Conservation (phyloP, 2,888 invertebrate species). For the Sialis lutaria region DNA sequence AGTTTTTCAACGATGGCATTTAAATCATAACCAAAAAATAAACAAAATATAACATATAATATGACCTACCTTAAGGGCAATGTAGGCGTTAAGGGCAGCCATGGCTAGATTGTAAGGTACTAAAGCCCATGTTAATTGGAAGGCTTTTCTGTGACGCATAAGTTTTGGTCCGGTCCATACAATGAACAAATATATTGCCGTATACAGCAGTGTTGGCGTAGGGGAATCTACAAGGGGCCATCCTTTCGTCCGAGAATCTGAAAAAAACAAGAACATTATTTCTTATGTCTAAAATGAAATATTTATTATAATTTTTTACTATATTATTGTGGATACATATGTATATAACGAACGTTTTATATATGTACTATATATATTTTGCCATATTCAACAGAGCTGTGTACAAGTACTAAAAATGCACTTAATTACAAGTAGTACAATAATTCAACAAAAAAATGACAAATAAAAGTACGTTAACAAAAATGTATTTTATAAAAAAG, state of each 20-base stretch:
- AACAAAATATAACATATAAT: neutral
- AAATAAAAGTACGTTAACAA: no score
- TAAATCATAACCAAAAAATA: no score
- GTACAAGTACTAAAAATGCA: no score
- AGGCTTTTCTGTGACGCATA: conserved; percentile 62
- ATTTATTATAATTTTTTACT: neutral
- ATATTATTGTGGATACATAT: no score
- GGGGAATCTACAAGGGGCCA: conserved; percentile 78
- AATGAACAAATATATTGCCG: conserved; percentile 52
- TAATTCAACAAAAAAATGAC: no score
- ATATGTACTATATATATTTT: no score
- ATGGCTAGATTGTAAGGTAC: conserved; percentile 74
- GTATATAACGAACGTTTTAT: no score
- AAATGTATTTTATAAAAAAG: no score
- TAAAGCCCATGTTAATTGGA: conserved; percentile 55
- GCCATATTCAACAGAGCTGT: no score
- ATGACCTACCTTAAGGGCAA: conserved; percentile 49
- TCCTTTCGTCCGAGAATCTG: conserved; percentile 65
- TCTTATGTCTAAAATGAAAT: neutral
- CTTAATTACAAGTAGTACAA: no score
- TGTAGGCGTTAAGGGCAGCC: conserved; percentile 68
- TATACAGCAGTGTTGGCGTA: conserved; percentile 49
- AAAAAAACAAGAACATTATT: conserved; percentile 15
- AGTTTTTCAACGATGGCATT: no score
- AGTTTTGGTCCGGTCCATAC: conserved; percentile 67